These are phyloP conservation scores for Campoplex capitator DNA, from an alignment of 2,888 invertebrate species.

Conservation along the genomic window DNA sequence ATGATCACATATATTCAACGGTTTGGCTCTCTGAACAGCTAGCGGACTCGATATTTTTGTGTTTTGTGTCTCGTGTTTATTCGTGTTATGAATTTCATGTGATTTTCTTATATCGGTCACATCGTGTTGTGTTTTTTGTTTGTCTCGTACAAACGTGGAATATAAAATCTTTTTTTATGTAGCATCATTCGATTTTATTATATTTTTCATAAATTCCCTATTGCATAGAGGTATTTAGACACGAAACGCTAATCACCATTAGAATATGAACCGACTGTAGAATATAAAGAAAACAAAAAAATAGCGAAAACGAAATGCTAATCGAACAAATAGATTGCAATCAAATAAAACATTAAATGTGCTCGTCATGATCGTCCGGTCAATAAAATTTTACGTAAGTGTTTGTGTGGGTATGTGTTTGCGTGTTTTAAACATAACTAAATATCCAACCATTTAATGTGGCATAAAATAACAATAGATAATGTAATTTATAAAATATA, in stretches of 20 bases:
- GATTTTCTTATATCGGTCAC: conserved; percentile 31
- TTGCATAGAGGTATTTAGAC: conserved; percentile 65
- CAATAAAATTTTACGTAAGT: conserved; percentile 80
- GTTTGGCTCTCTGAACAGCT: conserved; percentile 83
- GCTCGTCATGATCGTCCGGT: conserved; percentile 73
- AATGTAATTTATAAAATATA: conserved; percentile 83
- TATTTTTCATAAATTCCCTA: conserved; percentile 57
- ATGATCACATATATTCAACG: conserved; percentile 80
- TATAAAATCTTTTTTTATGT: conserved; percentile 2
- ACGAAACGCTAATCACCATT: conserved; percentile 43
- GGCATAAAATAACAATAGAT: conserved; percentile 80
- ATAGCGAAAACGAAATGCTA: conserved; percentile 54
- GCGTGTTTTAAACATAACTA: conserved; percentile 74
- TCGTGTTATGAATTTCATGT: background rate
- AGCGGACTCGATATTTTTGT: conserved; percentile 63
- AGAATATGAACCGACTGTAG: conserved; percentile 46
- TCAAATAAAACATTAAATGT: conserved; percentile 81
- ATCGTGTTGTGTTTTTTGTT: conserved; percentile 50
- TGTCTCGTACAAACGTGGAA: conserved; percentile 58
- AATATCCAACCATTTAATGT: conserved; percentile 78
- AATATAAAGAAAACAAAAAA: conserved; percentile 12
- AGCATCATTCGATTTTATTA: too few relatives aligned
- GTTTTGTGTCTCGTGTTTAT: conserved; percentile 4
- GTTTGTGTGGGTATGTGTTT: conserved; percentile 66
- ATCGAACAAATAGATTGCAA: conserved; percentile 80